Evolutionary conservation across 2,797 vertebrate species (phyloP), one percentile per base, ranked within the genome.

Genomic region (Antennarius maculatus): DNA sequence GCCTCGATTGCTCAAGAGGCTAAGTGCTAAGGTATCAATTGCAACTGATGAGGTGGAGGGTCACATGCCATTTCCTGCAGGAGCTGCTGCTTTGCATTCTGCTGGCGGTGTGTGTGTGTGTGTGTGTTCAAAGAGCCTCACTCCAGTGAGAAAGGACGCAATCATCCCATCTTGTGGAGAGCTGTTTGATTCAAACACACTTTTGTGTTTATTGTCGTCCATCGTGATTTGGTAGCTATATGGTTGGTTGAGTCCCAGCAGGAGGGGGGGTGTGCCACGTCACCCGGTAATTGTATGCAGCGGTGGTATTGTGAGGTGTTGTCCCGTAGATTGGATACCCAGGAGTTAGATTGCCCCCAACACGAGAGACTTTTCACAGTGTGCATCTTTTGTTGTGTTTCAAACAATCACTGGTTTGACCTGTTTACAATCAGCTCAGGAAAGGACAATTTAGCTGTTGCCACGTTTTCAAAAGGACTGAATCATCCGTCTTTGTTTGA

Each of bases 11-110:
- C 67, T 49, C 51, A 28, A 58, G 45, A 81, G 71, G 60, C 67
- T 79, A 71, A 83, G 76, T 79, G 76, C 64, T 60, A 66, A 69
- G 45, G 53, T 41, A 69, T 70, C 77, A 43, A 81, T 74, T 76
- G 64, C 52, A 67, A 59, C 71, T 46, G 43, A 78, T 81, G 76
- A 61, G 70, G 74, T 66, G 47, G 57, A 57, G 66, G 74, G 77
- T 76, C 66, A 74, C 61, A 64, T 61, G 76, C 39, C 59, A 42
- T 76, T 76, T 76, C 61, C 66, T 54, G 57, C 0, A 47, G 66
- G 67, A 76, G 66, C 16, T 11, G 17, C 29, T 68, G 54, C 7
- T 23, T 64, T 47, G 59, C 69, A 14, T 69, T 39, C 52, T 39
- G 34, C 9, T 69, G 58, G 39, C 50, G 50, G 54, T 66, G 56